phyloP scores from a whole-genome alignment of 2,888 invertebrate species.

The Morinoia aosen region DNA sequence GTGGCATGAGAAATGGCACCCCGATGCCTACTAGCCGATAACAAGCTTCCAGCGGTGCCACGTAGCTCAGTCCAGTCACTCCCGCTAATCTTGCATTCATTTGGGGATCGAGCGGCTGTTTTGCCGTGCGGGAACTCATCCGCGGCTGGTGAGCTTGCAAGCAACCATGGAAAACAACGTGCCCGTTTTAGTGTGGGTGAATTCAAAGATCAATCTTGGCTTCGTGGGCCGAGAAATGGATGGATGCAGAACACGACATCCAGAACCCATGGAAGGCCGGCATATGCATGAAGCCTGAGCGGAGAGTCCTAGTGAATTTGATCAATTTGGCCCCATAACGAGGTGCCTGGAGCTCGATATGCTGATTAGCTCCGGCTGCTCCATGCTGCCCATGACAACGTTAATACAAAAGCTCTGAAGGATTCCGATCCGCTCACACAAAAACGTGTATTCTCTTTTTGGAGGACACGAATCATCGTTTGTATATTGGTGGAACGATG shows the following conservation, averaged over 20 bases:
- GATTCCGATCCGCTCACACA: background rate
- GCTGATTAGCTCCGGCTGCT: background rate
- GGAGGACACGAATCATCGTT: background rate
- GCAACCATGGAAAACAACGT: background rate
- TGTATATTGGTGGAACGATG: background rate
- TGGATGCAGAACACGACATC: background rate
- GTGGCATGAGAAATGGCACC: constrained; percentile 45
- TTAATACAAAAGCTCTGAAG: background rate
- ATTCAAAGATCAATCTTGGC: background rate
- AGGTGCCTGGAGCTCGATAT: constrained; percentile 4
- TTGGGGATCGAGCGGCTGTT: background rate
- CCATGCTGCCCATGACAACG: background rate
- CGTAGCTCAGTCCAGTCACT: constrained; percentile 1
- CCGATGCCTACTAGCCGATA: constrained; percentile 14
- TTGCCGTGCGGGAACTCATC: background rate
- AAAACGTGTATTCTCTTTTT: background rate
- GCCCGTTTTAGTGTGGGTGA: background rate
- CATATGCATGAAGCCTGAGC: constrained; percentile 1
- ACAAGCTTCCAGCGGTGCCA: constrained; percentile 47
- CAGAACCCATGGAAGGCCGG: background rate
- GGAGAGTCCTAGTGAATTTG: background rate
- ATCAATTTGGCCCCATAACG: background rate
- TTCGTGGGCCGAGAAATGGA: background rate
- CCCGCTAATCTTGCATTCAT: background rate
- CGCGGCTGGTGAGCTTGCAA: background rate